Conservation (phyloP, 2,888 invertebrate genomes). For the Agrochola lota region DNA sequence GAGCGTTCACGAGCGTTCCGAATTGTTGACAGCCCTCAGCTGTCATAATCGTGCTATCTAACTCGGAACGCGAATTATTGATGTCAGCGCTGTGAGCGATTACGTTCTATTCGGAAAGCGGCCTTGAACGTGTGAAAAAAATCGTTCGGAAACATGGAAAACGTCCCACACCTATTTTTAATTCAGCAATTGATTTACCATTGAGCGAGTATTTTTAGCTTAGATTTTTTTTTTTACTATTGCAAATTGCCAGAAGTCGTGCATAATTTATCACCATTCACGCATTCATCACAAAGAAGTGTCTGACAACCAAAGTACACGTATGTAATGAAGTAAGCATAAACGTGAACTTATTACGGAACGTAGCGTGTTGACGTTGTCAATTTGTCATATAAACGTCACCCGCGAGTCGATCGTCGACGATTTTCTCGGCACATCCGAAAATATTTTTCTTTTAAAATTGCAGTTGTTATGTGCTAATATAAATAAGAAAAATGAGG, state of each 20-base stretch:
- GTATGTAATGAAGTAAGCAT: not conserved
- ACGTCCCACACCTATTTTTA: too few relatives aligned
- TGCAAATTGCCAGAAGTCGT: too few relatives aligned
- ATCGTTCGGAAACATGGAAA: constrained; percentile 15
- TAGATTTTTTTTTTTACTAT: too few relatives aligned
- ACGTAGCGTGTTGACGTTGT: constrained; percentile 73
- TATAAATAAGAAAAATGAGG: constrained; percentile 86
- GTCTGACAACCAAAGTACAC: not conserved
- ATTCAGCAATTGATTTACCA: not conserved
- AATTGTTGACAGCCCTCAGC: too few relatives aligned
- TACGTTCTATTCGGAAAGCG: too few relatives aligned
- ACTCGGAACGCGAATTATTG: too few relatives aligned
- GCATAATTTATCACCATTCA: not conserved
- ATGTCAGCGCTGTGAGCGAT: too few relatives aligned
- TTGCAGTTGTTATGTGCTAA: constrained; percentile 71
- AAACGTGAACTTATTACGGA: constrained; percentile 34
- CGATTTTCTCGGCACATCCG: constrained; percentile 57
- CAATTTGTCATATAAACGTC: constrained; percentile 65
- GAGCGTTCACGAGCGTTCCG: too few relatives aligned
- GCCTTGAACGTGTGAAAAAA: not conserved
- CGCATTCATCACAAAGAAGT: not conserved
- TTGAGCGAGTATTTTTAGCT: not conserved
- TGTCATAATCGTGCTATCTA: too few relatives aligned
- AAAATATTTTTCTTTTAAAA: constrained; percentile 46
- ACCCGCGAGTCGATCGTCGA: constrained; percentile 64